A percentile compares a stretch with the other conserved stretches of the same genome.
phyloP scores from a whole-genome alignment of 2,888 invertebrate genomes.

The Cryptosula pallasiana region DNA sequence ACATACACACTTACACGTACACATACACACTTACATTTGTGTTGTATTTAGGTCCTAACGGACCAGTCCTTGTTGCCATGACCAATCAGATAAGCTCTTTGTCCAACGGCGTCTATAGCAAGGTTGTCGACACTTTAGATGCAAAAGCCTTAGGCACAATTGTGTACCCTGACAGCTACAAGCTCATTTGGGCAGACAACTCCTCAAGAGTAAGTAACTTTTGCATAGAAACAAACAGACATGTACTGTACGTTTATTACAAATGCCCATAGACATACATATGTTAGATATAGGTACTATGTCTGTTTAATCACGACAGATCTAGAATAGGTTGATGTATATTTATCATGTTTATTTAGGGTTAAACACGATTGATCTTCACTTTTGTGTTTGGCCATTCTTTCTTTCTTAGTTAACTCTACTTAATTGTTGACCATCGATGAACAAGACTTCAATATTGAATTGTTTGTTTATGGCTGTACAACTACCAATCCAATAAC shows the following conservation, averaged over 20 bases:
- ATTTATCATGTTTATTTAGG: neutral
- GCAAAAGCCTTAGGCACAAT: neutral
- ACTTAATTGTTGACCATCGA: too few species aligned
- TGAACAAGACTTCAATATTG: too few species aligned
- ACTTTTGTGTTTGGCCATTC: too few species aligned
- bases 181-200: constrained; percentile 8
- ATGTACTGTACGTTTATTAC: too few species aligned
- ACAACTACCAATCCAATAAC: too few species aligned
- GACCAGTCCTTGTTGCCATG: neutral
- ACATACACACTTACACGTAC: too few species aligned
- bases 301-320: neutral
- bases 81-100: neutral
- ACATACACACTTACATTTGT: too few species aligned
- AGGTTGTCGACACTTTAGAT: constrained; percentile 1
- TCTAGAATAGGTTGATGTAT: neutral
- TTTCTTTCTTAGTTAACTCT: too few species aligned
- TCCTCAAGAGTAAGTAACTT: neutral
- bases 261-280: too few species aligned
- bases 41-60: neutral
- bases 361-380: too few species aligned
- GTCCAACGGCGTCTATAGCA: neutral
- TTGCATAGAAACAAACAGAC: too few species aligned
- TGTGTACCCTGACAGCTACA: neutral
- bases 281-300: neutral
- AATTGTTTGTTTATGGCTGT: too few species aligned